Conservation (phyloP, 2,113 vertebrate species). For the Nothoprocta perdicaria region DNA sequence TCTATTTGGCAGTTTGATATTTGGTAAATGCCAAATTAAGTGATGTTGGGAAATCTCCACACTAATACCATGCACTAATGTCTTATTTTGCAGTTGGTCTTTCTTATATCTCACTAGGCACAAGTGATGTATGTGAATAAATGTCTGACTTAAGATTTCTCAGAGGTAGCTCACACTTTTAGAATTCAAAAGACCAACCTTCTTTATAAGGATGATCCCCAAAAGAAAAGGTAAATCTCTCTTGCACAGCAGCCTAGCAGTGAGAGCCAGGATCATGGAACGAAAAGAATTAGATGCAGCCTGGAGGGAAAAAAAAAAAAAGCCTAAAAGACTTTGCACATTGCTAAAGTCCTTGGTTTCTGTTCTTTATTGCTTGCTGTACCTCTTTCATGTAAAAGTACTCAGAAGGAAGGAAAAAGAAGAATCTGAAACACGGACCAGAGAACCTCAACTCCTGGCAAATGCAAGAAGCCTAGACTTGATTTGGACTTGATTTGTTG, state of each 20-base stretch:
- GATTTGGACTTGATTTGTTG: too few species aligned
- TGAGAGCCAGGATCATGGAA: background rate
- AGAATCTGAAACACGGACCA: background rate
- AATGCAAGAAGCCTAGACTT: background rate
- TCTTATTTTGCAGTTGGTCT: background rate
- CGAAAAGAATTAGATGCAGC: background rate
- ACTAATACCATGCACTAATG: background rate
- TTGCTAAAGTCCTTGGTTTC: background rate
- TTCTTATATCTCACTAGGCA: background rate
- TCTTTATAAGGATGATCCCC: background rate
- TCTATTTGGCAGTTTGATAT: slow-evolving; percentile 53
- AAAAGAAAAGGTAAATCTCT: background rate
- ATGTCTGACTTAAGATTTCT: background rate
- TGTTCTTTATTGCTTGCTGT: background rate
- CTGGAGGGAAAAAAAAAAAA: background rate
- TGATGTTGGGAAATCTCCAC: slow-evolving; percentile 26
- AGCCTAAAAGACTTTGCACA: background rate
- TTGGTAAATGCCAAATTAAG: slow-evolving; percentile 56
- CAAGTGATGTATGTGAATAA: background rate
- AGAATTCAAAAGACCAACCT: background rate
- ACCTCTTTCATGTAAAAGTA: background rate
- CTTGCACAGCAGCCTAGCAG: background rate
- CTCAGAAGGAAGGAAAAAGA: background rate
- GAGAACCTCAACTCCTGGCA: background rate
- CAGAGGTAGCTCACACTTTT: background rate